Evolutionary conservation across 2,888 invertebrate species (phyloP), one percentile per base, ranked within the genome.

Genomic region (Cyrtodaria siliqua): DNA sequence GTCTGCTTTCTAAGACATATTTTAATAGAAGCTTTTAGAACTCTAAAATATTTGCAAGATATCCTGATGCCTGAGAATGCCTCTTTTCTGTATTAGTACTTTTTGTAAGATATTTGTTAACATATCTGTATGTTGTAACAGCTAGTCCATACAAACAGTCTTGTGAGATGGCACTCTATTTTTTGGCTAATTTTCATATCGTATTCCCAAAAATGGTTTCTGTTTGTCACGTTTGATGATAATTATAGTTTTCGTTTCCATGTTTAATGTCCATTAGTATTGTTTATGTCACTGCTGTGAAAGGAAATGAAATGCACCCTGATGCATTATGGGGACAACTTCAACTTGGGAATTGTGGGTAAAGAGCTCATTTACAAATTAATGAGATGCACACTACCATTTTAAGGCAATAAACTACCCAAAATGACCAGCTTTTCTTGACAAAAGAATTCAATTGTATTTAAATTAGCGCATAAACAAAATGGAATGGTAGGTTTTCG

Each of bases 401-500:
- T 50, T 23, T 24, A 2, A 24, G 20, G n/a, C 50, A 20, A 20
- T 20, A 50, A 50, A 2, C 20, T 50, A 20, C 2, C 18, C 4
- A 50, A 50, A 33, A 33, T 33, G 33, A 33, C 33, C 33, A 4
- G 12, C 6, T 12, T 33, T 8, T 33, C 33, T 8, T 33, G 33
- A 33, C 12, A 12, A 33, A 33, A 33, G 33, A 33, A 18, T 23
- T 9, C 50, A 50, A 50, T 24, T 18, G 50, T 50, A 50, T 63
- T 63, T 18, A 52, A 53, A 29, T 62, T 9, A 27, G 44, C 40
- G 68, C 59, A 63, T 53, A 59, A 57, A 69, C 59, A 38, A 38
- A 63, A 18, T 24, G 26, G 26, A 74, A 74, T 69, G 63, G 63
- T 29, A 57, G 74, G 73, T 49, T 74, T 61, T 63, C 73, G 42